Evolutionary conservation across 1,140 invertebrate species (phyloP), one percentile per base, ranked within the genome.

Genomic region (Drosophila tristis): DNA sequence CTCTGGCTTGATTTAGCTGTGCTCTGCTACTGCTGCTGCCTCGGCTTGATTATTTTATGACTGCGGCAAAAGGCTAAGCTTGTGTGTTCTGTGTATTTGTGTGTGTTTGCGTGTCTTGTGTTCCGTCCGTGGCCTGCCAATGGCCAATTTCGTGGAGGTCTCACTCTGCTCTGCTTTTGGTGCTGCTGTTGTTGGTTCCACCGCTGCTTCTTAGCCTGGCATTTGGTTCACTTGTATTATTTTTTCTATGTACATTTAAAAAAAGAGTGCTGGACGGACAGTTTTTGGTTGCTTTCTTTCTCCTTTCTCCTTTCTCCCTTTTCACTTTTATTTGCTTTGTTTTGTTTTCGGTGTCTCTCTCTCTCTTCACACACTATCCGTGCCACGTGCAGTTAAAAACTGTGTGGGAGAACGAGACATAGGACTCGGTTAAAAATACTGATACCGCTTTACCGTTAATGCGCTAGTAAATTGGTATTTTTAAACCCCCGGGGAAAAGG

Each of bases 11-110:
- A 71, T 73, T 78, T 74, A 60, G 58, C 77, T 75, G 51, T 29
- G 5, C 26, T 20, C 20, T 20, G 20, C 20, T 20, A 2, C 20
- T 29, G 26, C 26, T 29, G 35, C 35, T 39, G 35, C 11, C 31
- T 39, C 78, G 79, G 86, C 85, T 90, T 87, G 84, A 89, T 87
- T 87, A 87, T 87, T 87, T 87, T 87, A 87, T 87, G 84, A 87
- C 84, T 89, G 76, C 79, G 84, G 84, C 82, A 84, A 89, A 76
- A 60, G 63, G 47, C 56, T 57, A 61, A 74, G 68, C 63, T 50
- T 71, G 49, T 62, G 50, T 53, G 7, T 65, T 51, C 39, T 59
- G 47, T 74, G 64, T 59, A 15, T 61, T 8, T 39, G 42, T 50
- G 13, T 61, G 62, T 50, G 25, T 42, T 20, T 53, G 23, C 23